Evolutionary conservation across 2,113 vertebrate genomes (phyloP).

Genomic region (Paedocypris sp.): DNA sequence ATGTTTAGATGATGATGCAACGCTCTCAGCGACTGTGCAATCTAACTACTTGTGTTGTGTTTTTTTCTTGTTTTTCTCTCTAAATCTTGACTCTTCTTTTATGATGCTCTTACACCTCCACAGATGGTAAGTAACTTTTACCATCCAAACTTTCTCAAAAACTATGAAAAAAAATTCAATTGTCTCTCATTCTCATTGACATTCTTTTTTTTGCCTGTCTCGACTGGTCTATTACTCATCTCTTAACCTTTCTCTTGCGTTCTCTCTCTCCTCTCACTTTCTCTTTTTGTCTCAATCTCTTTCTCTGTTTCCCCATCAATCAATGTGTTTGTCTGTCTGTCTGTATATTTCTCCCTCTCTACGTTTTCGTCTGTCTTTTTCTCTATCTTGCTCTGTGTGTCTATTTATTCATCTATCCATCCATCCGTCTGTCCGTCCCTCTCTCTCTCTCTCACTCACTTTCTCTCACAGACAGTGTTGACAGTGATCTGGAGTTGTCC

Average conservation of each 20-base stretch:
- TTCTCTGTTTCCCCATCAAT: no score
- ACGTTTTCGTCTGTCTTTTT: no score
- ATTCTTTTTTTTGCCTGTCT: neutral
- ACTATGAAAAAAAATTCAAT: neutral
- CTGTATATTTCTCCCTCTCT: no score
- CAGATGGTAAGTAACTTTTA: slow-evolving; percentile 35
- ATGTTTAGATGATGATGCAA: neutral
- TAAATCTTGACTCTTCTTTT: neutral
- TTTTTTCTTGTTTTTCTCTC: neutral
- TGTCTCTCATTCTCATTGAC: neutral
- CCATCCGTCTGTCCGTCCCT: neutral
- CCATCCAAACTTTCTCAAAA: no score
- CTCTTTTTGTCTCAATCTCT: no score
- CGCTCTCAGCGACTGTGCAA: neutral
- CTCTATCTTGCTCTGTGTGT: no score
- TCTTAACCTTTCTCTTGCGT: no score
- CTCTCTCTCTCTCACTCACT: neutral
- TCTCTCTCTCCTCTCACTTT: no score
- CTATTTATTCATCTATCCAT: neutral
- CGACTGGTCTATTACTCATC: no score
- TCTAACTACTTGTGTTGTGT: neutral
- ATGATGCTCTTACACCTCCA: neutral
- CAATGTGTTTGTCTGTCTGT: no score
- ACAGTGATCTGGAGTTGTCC: slow-evolving; percentile 68
- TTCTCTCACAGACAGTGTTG: slow-evolving; percentile 54